phyloP scores from a whole-genome alignment of 2,113 vertebrate genomes.

The Rafetus swinhoei region DNA sequence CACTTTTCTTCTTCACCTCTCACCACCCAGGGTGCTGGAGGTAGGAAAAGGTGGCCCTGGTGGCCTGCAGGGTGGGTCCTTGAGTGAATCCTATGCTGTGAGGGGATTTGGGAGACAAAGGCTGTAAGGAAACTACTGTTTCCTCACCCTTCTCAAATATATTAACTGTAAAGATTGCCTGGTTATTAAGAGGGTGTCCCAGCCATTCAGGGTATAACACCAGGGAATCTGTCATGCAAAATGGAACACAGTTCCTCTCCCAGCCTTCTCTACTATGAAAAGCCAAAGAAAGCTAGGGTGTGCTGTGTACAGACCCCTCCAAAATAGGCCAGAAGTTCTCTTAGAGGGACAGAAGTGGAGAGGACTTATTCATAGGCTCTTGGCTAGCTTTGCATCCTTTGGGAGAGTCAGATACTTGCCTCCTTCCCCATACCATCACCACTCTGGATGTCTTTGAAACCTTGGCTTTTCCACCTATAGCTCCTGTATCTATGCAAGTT shows the following conservation, averaged over 20 bases:
- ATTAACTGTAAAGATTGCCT: not conserved
- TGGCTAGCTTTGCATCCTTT: not conserved
- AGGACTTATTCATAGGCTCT: not conserved
- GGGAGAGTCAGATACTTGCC: not conserved
- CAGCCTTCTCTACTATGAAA: not conserved
- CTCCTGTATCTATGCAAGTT: not conserved
- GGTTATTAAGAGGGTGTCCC: not conserved
- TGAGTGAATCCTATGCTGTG: not conserved
- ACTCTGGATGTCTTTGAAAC: not conserved
- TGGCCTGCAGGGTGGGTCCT: not conserved
- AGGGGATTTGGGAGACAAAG: not conserved
- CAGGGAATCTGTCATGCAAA: not conserved
- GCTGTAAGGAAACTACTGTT: not conserved
- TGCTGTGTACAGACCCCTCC: not conserved
- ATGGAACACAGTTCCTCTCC: not conserved
- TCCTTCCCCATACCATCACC: not conserved
- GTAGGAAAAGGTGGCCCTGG: too few species aligned
- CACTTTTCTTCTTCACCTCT: too few species aligned
- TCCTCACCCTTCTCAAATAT: not conserved
- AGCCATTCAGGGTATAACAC: not conserved
- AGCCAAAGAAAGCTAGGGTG: not conserved
- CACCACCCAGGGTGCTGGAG: not conserved
- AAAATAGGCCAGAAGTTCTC: not conserved
- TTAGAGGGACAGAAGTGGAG: not conserved
- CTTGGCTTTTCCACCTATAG: not conserved